Evolutionary conservation across 2,888 invertebrate species (phyloP), one percentile per base, ranked within the genome.

Genomic region (Morpho deidamia): DNA sequence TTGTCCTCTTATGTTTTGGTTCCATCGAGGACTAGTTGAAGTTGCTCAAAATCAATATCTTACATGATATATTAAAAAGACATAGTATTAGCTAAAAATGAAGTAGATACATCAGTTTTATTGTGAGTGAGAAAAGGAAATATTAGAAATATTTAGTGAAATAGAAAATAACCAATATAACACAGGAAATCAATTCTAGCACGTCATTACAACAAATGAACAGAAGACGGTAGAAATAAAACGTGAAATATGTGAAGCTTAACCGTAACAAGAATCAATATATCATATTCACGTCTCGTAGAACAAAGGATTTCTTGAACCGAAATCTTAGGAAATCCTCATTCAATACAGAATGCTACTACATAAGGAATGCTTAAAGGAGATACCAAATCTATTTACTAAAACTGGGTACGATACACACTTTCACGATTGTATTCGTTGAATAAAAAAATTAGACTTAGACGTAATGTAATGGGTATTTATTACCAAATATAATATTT

Each of bases 281-380:
- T 57, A 57, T 51, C 53, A 53, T 51, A 51, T 51, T 47, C 46
- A 51, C 53, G 47, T 48, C 34, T n/a, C 40, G 44, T 51, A 40
- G 47, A 57, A 54, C 57, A 51, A 57, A 53, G 48, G 48, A 44
- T 38, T 34, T 50, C 46, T 50, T 51, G 44, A 49, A 49, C 33
- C 44, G 49, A 38, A 52, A 50, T 56, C 48, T 52, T 48, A 45
- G 48, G 48, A 48, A 56, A 56, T 52, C 52, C 52, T 48, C 41
- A 52, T 52, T 56, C 47, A 44, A 56, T 56, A 51, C 51, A 44
- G 40, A 47, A 46, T 51, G 44, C 45, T 51, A 23, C 23, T 23
- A 51, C 51, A 51, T 51, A 53, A 53, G 53, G 43, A 43, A 12
- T 32, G 53, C 46, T 47, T 53, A 47, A 35, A 43, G 46, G 47